Conservation (phyloP, 2,888 invertebrate species). For the Anodontia alba region DNA sequence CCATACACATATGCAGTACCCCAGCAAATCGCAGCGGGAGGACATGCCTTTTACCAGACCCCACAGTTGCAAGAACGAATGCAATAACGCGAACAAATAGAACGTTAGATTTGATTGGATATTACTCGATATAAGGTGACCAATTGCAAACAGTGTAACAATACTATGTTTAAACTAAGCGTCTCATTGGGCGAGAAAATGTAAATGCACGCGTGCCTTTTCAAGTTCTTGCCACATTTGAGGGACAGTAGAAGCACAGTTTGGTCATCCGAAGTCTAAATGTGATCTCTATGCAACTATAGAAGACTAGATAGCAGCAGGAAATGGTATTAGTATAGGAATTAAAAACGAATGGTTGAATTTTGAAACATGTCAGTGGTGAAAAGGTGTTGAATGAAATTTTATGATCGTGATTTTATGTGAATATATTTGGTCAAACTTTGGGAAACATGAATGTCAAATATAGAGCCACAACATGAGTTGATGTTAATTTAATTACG, state of each 20-base stretch:
- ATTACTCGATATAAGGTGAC: constrained; percentile 11
- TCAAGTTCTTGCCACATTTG: not conserved
- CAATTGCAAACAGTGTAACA: not conserved
- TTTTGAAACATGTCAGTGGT: too few relatives aligned
- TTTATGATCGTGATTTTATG: not conserved
- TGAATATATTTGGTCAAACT: not conserved
- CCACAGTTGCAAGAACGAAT: constrained; percentile 79
- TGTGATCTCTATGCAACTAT: not conserved
- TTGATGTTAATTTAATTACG: too few relatives aligned
- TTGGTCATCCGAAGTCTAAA: not conserved
- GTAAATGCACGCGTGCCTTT: not conserved
- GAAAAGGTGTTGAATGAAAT: not conserved
- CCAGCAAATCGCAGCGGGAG: constrained; percentile 74
- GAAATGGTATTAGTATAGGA: not conserved
- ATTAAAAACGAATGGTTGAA: too few relatives aligned
- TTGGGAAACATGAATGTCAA: not conserved
- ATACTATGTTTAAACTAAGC: not conserved
- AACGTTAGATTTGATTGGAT: not conserved
- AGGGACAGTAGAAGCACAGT: not conserved
- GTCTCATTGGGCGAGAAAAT: not conserved
- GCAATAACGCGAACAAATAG: constrained; percentile 63
- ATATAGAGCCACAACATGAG: too few relatives aligned
- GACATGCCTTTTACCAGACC: constrained; percentile 76
- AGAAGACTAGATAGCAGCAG: not conserved
- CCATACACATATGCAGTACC: constrained; percentile 78